phyloP scores from a whole-genome alignment of 1,140 invertebrate species.

The Portunus trituberculatus region DNA sequence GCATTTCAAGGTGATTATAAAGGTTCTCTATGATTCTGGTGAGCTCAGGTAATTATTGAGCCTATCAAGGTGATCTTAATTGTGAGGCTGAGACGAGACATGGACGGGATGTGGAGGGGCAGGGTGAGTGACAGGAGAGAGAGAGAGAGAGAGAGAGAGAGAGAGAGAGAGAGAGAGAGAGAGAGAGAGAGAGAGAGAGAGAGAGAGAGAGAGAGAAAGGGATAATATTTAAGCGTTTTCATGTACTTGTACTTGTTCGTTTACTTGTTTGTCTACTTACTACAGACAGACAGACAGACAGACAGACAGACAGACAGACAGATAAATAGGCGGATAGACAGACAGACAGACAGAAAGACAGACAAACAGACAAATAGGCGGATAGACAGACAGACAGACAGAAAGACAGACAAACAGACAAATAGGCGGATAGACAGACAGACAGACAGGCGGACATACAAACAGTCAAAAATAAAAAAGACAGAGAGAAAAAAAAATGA shows the following conservation, averaged over 20 bases:
- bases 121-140: neutral
- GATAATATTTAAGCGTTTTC: too few relatives aligned
- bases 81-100: neutral
- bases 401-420: neutral
- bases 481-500: too few relatives aligned
- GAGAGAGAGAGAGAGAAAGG: neutral
- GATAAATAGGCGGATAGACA: neutral
- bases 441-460: neutral
- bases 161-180: conserved; percentile 16
- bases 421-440: too few relatives aligned
- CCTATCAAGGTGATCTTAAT: neutral
- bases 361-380: neutral
- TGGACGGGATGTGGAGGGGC: neutral
- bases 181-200: conserved; percentile 1
- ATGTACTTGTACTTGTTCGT: too few relatives aligned
- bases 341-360: neutral
- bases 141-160: conserved; percentile 16
- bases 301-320: too few relatives aligned
- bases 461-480: too few relatives aligned
- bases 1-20: neutral
- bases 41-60: neutral
- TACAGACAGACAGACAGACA: too few relatives aligned
- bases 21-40: conserved; percentile 21
- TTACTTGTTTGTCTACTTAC: too few relatives aligned
- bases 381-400: neutral